These are phyloP conservation scores for Nymphalis polychloros DNA, from an alignment of 2,888 invertebrate species.

Conservation along the genomic window DNA sequence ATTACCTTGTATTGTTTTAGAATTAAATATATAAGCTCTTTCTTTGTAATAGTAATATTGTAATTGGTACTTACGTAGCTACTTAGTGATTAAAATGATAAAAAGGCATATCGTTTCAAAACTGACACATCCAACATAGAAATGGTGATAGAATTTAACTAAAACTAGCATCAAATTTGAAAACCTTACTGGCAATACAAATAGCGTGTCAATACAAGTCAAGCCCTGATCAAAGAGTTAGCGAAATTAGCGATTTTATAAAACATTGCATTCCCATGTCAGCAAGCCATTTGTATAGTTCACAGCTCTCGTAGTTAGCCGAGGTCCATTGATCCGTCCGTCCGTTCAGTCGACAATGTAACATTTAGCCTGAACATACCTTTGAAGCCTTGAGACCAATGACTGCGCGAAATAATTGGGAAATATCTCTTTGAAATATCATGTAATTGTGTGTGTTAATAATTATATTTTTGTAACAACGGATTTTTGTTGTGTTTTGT, in stretches of 20 bases:
- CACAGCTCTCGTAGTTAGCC: constrained; percentile 71
- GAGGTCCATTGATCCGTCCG: constrained; percentile 71
- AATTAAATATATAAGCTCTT: too few species aligned
- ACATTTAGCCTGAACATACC: constrained; percentile 34
- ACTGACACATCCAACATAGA: too few species aligned
- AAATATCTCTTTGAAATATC: constrained; percentile 25
- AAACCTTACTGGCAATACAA: constrained; percentile 30
- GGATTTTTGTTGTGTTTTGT: not conserved
- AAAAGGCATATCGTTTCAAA: not conserved
- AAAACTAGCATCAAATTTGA: not conserved
- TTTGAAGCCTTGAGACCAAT: constrained; percentile 48
- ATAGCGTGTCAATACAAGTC: constrained; percentile 28
- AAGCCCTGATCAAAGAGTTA: constrained; percentile 35
- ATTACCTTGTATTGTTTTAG: too few species aligned
- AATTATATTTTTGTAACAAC: not conserved
- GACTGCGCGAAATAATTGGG: constrained; percentile 53
- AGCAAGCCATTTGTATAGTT: constrained; percentile 66
- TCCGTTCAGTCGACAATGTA: constrained; percentile 63
- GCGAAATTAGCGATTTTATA: constrained; percentile 40
- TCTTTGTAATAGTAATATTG: too few species aligned
- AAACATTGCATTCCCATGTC: constrained; percentile 45
- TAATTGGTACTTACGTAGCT: too few species aligned
- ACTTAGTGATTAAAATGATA: too few species aligned
- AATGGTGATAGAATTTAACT: not conserved
- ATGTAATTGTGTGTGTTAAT: constrained; percentile 17